These are phyloP conservation scores for Gymnobelideus leadbeateri DNA, from an alignment of 2,113 vertebrate genomes.

Conservation along the genomic window DNA sequence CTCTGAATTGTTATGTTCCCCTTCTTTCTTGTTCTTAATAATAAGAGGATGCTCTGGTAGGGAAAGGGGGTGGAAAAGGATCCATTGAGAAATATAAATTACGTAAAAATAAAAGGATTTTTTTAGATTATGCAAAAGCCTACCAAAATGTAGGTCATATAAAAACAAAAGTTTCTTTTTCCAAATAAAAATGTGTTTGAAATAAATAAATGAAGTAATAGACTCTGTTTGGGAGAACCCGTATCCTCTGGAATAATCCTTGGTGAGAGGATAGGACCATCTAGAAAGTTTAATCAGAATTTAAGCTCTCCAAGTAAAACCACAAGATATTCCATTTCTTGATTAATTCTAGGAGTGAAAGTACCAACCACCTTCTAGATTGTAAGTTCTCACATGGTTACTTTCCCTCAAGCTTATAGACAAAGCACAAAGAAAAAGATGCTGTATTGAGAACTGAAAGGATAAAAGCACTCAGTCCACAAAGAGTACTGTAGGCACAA, in stretches of 20 bases:
- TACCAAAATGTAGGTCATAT: background rate
- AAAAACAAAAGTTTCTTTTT: background rate
- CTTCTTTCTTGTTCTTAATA: background rate
- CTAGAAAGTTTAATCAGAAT: background rate
- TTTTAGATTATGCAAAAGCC: background rate
- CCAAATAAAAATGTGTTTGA: background rate
- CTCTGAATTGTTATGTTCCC: background rate
- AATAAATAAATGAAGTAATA: background rate
- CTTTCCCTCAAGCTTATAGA: background rate
- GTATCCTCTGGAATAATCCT: background rate
- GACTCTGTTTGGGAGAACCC: background rate
- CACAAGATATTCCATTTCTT: background rate
- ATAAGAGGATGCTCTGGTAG: background rate
- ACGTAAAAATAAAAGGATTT: background rate
- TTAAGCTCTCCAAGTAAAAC: background rate
- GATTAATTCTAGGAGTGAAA: background rate
- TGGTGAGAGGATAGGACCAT: constrained; percentile 13
- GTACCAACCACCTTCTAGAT: background rate
- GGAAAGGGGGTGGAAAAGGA: background rate
- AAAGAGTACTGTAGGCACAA: constrained; percentile 1
- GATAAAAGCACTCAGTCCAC: background rate
- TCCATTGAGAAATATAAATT: background rate
- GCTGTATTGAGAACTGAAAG: constrained; percentile 11
- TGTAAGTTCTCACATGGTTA: constrained; percentile 37
- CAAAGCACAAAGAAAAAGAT: constrained; percentile 35